phyloP scores from a whole-genome alignment of 2,797 vertebrate genomes.

The Poeciliopsis turneri region DNA sequence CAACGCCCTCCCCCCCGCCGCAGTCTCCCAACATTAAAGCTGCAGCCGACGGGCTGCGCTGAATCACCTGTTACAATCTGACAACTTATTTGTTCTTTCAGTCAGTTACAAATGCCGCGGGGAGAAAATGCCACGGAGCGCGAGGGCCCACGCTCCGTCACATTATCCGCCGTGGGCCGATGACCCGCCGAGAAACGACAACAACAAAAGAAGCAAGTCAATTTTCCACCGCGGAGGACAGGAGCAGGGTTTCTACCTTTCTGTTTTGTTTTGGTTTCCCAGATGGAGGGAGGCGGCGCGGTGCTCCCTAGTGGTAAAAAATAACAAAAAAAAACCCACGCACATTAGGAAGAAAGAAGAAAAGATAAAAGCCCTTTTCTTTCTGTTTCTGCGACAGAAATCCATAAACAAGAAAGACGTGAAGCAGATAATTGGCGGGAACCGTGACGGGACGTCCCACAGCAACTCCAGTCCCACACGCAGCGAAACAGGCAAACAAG shows the following conservation, averaged over 20 bases:
- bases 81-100: conserved; percentile 70
- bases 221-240: conserved; percentile 42
- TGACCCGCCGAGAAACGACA: conserved; percentile 53
- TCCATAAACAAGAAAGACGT: conserved; percentile 66
- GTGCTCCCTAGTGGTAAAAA: conserved; percentile 64
- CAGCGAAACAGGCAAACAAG: conserved; percentile 48
- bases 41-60: conserved; percentile 51
- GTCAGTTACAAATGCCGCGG: conserved; percentile 66
- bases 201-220: conserved; percentile 34
- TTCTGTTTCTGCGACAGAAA: conserved; percentile 59
- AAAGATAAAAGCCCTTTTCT: conserved; percentile 12
- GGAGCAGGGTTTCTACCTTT: conserved; percentile 16
- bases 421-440: conserved; percentile 67
- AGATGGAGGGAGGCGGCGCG: conserved; percentile 44
- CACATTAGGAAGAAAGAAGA: conserved; percentile 10
- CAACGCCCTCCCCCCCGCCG: conserved; percentile 14
- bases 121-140: conserved; percentile 54
- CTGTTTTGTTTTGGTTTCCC: conserved; percentile 13
- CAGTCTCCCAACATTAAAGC: conserved; percentile 52
- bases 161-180: conserved; percentile 55
- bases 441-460: conserved; percentile 44
- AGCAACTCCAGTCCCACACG: neutral
- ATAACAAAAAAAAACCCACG: neutral
- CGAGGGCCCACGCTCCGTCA: conserved; percentile 61
- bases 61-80: conserved; percentile 69